phyloP scores from a whole-genome alignment of 2,888 invertebrate genomes.

The Lepeophtheirus nordmannii region DNA sequence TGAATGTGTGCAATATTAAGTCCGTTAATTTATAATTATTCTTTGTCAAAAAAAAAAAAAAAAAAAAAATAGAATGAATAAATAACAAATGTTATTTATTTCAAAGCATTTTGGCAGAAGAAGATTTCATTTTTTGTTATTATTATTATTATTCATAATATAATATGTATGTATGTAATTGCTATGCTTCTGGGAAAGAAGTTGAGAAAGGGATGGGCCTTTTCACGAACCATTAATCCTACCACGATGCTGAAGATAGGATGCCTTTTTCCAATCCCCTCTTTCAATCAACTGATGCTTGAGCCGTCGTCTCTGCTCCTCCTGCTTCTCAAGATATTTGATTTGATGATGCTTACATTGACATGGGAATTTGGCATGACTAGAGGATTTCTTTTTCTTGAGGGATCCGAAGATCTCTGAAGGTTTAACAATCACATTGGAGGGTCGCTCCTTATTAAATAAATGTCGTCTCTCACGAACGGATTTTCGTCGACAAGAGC shows the following conservation, averaged over 20 bases:
- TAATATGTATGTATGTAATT: too few relatives aligned
- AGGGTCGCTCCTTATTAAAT: background rate
- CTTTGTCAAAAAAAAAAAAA: background rate
- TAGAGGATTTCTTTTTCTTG: background rate
- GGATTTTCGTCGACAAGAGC: background rate
- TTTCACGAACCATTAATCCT: background rate
- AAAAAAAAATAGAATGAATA: background rate
- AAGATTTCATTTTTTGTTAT: background rate
- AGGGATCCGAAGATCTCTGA: slow-evolving; percentile 21
- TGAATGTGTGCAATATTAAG: slow-evolving; percentile 9
- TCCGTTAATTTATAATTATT: background rate
- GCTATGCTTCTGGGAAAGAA: background rate
- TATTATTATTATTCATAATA: too few relatives aligned
- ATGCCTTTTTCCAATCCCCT: slow-evolving; percentile 8
- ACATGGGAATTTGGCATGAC: slow-evolving; percentile 2
- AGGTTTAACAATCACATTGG: slow-evolving; percentile 9
- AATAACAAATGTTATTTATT: background rate
- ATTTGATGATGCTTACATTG: slow-evolving; percentile 20
- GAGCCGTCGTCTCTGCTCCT: slow-evolving; percentile 15
- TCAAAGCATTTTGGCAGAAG: too few relatives aligned
- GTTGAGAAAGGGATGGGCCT: background rate
- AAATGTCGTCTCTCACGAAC: background rate
- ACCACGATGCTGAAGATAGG: background rate
- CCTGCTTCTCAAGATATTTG: slow-evolving; percentile 10
- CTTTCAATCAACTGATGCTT: slow-evolving; percentile 6